phyloP scores from a whole-genome alignment of 2,888 invertebrate genomes.

The Cenopis cana region DNA sequence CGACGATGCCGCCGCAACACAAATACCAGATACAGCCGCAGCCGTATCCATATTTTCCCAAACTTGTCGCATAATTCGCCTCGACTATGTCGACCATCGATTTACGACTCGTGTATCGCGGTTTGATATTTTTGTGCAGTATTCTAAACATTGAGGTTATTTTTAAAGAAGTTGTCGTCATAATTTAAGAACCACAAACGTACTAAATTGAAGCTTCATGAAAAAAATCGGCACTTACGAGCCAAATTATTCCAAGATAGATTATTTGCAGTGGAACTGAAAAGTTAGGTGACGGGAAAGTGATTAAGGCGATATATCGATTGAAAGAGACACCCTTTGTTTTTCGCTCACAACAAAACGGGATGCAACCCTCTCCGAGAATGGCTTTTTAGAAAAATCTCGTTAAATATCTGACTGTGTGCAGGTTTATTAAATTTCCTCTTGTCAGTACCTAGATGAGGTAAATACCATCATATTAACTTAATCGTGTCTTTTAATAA shows the following conservation, averaged over 20 bases:
- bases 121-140: background rate
- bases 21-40: constrained; percentile 3
- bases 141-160: background rate
- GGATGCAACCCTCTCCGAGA: too few relatives aligned
- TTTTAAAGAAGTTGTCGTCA: too few relatives aligned
- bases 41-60: background rate
- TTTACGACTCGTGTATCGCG: background rate
- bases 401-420: too few relatives aligned
- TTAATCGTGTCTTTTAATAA: too few relatives aligned
- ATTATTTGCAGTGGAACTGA: background rate
- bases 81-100: background rate
- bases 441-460: too few relatives aligned
- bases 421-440: too few relatives aligned
- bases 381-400: too few relatives aligned
- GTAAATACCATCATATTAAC: too few relatives aligned
- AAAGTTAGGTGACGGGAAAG: background rate
- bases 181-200: background rate
- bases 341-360: too few relatives aligned
- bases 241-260: background rate
- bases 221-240: background rate
- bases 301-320: too few relatives aligned
- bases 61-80: background rate
- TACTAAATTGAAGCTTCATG: background rate
- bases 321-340: too few relatives aligned
- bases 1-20: constrained; percentile 6